phyloP scores from a whole-genome alignment of 2,113 vertebrate species.

The Desmodus rotundus region DNA sequence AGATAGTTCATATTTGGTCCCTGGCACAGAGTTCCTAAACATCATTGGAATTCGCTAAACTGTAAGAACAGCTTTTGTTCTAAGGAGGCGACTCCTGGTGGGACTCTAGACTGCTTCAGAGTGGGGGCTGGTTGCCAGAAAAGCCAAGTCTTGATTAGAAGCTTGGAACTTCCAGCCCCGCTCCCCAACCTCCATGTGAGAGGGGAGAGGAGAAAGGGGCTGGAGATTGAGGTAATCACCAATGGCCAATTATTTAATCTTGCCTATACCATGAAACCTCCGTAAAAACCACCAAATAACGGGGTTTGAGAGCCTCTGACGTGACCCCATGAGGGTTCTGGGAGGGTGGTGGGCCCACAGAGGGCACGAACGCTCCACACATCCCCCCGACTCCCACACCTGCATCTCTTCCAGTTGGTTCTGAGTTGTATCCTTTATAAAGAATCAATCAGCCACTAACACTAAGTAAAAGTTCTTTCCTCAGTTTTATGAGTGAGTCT shows the following conservation, averaged over 20 bases:
- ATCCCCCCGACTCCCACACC: background rate
- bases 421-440: background rate
- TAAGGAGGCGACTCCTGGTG: background rate
- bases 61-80: background rate
- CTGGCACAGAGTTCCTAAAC: background rate
- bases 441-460: background rate
- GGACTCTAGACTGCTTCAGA: no score
- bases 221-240: rapidly evolving
- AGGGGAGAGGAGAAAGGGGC: background rate
- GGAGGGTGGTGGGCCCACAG: background rate
- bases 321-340: background rate
- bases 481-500: background rate
- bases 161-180: background rate
- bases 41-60: background rate
- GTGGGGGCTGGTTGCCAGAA: background rate
- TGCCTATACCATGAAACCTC: background rate
- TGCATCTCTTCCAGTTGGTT: no score
- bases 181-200: background rate
- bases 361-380: rapidly evolving
- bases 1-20: background rate
- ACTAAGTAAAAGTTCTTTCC: background rate
- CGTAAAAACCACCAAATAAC: background rate
- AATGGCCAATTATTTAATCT: background rate
- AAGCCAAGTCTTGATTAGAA: background rate
- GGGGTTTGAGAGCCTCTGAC: background rate